Conservation (phyloP, 2,888 invertebrate species). For the Drosophila mimica region DNA sequence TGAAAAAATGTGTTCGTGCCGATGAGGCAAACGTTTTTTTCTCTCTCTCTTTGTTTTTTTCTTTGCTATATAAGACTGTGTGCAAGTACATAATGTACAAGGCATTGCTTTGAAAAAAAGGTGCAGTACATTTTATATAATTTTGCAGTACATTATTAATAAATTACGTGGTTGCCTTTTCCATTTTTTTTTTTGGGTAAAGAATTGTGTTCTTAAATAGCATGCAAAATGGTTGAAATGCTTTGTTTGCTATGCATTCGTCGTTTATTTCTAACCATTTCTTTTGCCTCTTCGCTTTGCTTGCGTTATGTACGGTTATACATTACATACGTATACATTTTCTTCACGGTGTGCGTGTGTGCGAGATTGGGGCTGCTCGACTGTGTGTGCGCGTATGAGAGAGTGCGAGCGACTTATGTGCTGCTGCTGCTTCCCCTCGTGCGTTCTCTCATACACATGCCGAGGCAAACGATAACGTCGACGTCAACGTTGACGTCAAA, state of each 20-base stretch:
- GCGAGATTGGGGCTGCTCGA: slow-evolving; percentile 54
- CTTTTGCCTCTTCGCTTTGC: slow-evolving; percentile 52
- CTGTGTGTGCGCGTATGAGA: slow-evolving; percentile 31
- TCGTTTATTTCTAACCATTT: slow-evolving; percentile 49
- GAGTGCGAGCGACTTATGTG: slow-evolving; percentile 56
- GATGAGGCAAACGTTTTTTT: slow-evolving; percentile 34
- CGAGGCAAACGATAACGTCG: slow-evolving; percentile 34
- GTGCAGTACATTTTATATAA: slow-evolving; percentile 56
- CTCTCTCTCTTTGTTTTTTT: slow-evolving; percentile 1
- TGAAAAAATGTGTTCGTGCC: slow-evolving; percentile 54
- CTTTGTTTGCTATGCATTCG: slow-evolving; percentile 53
- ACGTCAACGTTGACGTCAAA: slow-evolving; percentile 21
- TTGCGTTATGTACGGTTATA: slow-evolving; percentile 57
- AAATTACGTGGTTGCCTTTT: slow-evolving; percentile 27
- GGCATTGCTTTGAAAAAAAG: slow-evolving; percentile 31
- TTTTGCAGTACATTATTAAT: slow-evolving; percentile 25
- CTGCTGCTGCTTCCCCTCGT: slow-evolving; percentile 58
- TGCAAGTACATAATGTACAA: slow-evolving; percentile 48
- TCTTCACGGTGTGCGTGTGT: slow-evolving; percentile 33
- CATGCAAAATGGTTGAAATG: slow-evolving; percentile 38
- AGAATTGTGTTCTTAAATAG: slow-evolving; percentile 24
- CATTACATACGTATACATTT: slow-evolving; percentile 33
- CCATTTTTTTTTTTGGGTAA: slow-evolving; percentile 4
- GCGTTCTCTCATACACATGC: slow-evolving; percentile 66
- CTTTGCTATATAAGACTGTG: slow-evolving; percentile 37